Percentiles rank a stretch among this genome's conserved stretches.
These are phyloP conservation scores for Oreochromis spilurus DNA, from an alignment of 2,113 vertebrate species.

Conservation along the genomic window DNA sequence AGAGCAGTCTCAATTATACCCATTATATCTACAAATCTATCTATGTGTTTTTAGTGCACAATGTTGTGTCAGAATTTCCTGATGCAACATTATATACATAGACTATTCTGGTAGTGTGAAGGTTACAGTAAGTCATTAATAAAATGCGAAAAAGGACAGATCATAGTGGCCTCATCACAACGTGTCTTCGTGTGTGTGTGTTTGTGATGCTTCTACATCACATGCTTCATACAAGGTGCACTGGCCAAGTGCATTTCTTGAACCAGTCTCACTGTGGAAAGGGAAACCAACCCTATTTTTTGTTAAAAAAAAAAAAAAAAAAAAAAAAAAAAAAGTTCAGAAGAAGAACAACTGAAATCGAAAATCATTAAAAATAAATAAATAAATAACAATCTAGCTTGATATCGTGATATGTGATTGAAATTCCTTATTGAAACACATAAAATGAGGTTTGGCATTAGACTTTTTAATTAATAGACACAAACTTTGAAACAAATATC, in stretches of 20 bases:
- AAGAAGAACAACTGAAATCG: neutral
- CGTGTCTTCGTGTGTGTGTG: neutral
- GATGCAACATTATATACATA: neutral
- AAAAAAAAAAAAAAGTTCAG: neutral
- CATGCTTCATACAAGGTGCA: neutral
- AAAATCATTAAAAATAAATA: neutral
- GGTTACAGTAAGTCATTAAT: neutral
- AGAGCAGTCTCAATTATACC: neutral
- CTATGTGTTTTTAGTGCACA: neutral
- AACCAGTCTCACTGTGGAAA: neutral
- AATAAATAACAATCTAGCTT: neutral
- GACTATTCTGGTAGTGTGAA: neutral
- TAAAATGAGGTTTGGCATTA: neutral
- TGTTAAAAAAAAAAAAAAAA: no score
- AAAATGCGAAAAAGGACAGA: neutral
- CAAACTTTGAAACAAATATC: neutral
- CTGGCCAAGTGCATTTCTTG: neutral
- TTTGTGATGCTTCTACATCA: neutral
- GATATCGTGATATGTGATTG: neutral
- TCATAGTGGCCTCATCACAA: rapidly evolving
- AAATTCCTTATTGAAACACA: neutral
- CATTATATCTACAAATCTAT: neutral
- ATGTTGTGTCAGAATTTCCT: neutral
- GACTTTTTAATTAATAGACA: neutral
- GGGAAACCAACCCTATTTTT: no score